These are phyloP conservation scores for Diadophis punctatus DNA, from an alignment of 2,113 vertebrate species.

Conservation along the genomic window DNA sequence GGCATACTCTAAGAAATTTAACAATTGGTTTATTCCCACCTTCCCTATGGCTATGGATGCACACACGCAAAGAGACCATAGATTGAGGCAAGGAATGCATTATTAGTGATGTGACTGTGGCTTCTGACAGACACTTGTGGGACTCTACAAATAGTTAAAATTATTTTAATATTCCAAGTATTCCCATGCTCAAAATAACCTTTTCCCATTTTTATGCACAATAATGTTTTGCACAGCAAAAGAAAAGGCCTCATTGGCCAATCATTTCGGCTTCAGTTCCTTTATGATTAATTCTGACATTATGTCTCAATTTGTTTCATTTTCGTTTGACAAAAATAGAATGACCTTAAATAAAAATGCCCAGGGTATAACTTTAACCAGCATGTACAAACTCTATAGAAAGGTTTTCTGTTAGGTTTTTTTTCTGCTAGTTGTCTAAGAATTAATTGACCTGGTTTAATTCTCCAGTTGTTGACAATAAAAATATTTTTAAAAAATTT, in stretches of 20 bases:
- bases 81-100: background rate
- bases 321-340: background rate
- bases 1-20: background rate
- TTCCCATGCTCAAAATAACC: background rate
- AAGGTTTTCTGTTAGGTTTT: background rate
- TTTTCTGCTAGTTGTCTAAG: background rate
- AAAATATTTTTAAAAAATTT: background rate
- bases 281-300: background rate
- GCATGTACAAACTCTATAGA: background rate
- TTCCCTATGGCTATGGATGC: background rate
- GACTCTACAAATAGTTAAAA: background rate
- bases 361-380: background rate
- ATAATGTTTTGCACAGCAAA: background rate
- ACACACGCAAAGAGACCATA: background rate
- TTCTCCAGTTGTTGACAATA: slow-evolving; percentile 16
- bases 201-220: background rate
- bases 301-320: background rate
- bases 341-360: background rate
- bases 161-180: background rate
- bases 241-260: background rate
- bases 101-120: background rate
- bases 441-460: slow-evolving; percentile 41
- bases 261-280: background rate
- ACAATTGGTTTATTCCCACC: background rate
- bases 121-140: background rate